Base-by-base conservation (phyloP, 2,797 vertebrate species). In the Anas capensis region DNA sequence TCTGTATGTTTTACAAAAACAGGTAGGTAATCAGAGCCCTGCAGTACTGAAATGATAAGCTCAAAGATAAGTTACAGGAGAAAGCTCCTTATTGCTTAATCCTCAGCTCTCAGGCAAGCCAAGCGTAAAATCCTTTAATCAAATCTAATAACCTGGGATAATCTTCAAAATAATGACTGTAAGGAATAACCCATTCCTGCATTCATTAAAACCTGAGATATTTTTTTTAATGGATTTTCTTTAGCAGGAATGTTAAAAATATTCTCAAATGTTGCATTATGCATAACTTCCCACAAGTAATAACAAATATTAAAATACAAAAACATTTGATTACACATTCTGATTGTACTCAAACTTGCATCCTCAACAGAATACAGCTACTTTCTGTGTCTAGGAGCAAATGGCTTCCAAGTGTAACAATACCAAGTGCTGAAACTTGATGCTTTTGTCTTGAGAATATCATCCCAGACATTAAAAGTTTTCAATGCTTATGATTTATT, bases 61-160 rank as follows among this genome's bases (percentile, higher is more conserved):
- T 82, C 79, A 86, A 80, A 93, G 96, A 96, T 70, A 88, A 24
- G 71, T 40, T 44, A 69, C 1, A 90, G 65, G 80, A 82, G 75
- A 97, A 97, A 96, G 76, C 93, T 96, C 84, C 93, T 96, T 96
- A 90, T 38, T 69, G 83, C 93, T 93, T 97, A 97, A 97, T 95
- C 96, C 93, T 82, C 79, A 24, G 53, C 92, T 86, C 89, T 92
- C 75, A 66, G 86, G 54, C 57, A 92, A 96, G 82, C 68, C 93
- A 90, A 86, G 86, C 76, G 2, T 87, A 91, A 97, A 98, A 96
- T 95, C 95, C 95, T 84, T 96, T 97, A 94, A 97, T 97, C 96
- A 96, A 96, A 96, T 91, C 94, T 93, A 93, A 94, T 93, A 95
- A 97, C 92, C 88, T 95, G 92, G 56, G 88, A 95, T 91, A 96